A percentile compares a stretch with the other conserved stretches of the same genome.
Evolutionary conservation across 92 coral and sea anemone genomes (phyloP).

Genomic region (Bergia sp.): DNA sequence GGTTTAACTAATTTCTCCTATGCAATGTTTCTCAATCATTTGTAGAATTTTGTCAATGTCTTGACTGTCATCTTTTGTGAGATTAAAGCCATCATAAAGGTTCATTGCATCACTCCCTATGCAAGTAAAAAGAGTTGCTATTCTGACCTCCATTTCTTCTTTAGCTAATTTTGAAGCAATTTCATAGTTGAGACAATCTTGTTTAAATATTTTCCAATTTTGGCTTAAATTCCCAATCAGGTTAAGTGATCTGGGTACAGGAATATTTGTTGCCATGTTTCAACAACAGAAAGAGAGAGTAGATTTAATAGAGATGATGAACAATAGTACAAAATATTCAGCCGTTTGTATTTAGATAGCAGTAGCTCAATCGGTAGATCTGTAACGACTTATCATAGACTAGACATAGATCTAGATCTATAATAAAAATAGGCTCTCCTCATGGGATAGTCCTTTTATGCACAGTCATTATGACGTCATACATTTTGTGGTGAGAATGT

Average conservation of each 20-base stretch:
- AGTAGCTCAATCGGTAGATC: slow-evolving; percentile 11
- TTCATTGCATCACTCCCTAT: slow-evolving; percentile 15
- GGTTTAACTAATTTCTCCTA: neutral
- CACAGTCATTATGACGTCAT: slow-evolving; percentile 12
- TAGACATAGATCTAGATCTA: slow-evolving; percentile 12
- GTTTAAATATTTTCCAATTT: slow-evolving; percentile 14
- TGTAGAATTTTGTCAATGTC: neutral
- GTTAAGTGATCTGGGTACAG: slow-evolving; percentile 15
- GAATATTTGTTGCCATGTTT: slow-evolving; percentile 16
- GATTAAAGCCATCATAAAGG: slow-evolving; percentile 10
- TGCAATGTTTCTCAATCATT: neutral
- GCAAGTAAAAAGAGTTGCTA: slow-evolving; percentile 16
- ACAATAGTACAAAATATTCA: slow-evolving; percentile 9
- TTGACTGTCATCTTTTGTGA: neutral
- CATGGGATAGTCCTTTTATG: slow-evolving; percentile 15
- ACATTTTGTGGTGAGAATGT: neutral
- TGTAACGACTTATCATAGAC: slow-evolving; percentile 17
- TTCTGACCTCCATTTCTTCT: slow-evolving; percentile 11
- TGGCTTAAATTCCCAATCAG: slow-evolving; percentile 18
- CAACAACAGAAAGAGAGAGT: slow-evolving; percentile 10
- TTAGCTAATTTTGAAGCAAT: slow-evolving; percentile 15
- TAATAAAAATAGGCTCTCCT: slow-evolving; percentile 16
- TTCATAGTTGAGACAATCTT: slow-evolving; percentile 4
- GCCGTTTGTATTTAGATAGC: slow-evolving; percentile 9
- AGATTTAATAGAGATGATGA: slow-evolving; percentile 15